phyloP scores from a whole-genome alignment of 2,888 invertebrate species.

The Lepidochrysops patricia region DNA sequence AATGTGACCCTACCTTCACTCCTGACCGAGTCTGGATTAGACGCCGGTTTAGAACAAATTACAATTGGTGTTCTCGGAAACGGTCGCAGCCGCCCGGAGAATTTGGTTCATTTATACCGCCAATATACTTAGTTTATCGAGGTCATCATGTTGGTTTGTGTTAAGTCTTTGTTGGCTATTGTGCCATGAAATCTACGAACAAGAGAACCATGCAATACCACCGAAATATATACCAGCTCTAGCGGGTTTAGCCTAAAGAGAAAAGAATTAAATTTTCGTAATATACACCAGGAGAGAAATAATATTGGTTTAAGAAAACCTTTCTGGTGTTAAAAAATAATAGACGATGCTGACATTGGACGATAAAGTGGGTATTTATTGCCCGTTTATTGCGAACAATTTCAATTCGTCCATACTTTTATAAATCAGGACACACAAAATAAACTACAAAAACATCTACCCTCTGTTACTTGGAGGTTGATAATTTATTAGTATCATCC shows the following conservation, averaged over 20 bases:
- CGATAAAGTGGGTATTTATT: background rate
- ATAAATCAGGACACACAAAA: background rate
- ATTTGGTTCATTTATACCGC: slow-evolving; percentile 19
- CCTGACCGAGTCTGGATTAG: slow-evolving; percentile 25
- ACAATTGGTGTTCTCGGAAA: slow-evolving; percentile 29
- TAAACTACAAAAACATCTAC: slow-evolving; percentile 2
- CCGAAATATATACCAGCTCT: no score
- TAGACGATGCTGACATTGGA: no score
- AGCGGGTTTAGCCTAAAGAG: no score
- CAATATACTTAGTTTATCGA: background rate
- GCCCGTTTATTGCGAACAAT: background rate
- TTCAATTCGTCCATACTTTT: background rate
- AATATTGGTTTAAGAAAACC: no score
- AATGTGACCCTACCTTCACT: slow-evolving; percentile 60
- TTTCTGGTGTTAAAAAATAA: no score
- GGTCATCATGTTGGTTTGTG: background rate
- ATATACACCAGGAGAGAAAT: no score
- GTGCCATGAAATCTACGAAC: no score
- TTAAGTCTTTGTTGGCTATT: background rate
- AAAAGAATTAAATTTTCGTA: no score
- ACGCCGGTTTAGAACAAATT: slow-evolving; percentile 25
- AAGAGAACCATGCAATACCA: no score
- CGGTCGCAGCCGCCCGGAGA: slow-evolving; percentile 19
- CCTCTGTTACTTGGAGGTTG: background rate
- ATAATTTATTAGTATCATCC: slow-evolving; percentile 12